Base-by-base conservation (phyloP, 2,797 vertebrate species). In the Merluccius polli region DNA sequence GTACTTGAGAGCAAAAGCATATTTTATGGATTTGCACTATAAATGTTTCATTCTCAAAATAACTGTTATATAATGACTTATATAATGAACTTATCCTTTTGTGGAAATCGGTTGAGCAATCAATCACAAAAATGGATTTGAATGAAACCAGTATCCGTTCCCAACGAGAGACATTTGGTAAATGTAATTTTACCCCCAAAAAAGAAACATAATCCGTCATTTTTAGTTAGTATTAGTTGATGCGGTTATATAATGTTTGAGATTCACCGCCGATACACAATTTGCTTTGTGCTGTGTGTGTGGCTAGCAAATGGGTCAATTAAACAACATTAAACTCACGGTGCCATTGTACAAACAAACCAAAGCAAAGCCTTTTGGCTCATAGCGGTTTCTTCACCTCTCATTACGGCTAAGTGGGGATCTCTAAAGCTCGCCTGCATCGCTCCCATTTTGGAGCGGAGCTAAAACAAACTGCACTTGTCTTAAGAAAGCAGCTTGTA, bases 291-390 rank as follows among this genome's bases (percentile, higher is more conserved):
- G 48, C 36, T 82, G 77, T 31, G 44, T 70, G 75, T 74, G n/a
- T 72, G 72, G n/a, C n/a, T n/a, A n/a, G n/a, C n/a, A n/a, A n/a
- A n/a, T n/a, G n/a, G n/a, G n/a, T n/a, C n/a, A n/a, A n/a, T n/a
- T n/a, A n/a, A n/a, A n/a, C n/a, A n/a, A n/a, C n/a, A n/a, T n/a
- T n/a, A n/a, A n/a, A n/a, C n/a, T n/a, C n/a, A n/a, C n/a, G n/a
- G n/a, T n/a, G n/a, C n/a, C n/a, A n/a, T n/a, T 74, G 75, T 74
- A 77, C 52, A 78, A 79, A 84, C 77, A 83, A 82, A 84, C 69
- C 59, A 63, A n/a, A n/a, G n/a, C n/a, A n/a, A n/a, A n/a, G n/a
- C n/a, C n/a, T n/a, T n/a, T n/a, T n/a, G n/a, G n/a, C n/a, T n/a
- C n/a, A n/a, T n/a, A n/a, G n/a, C n/a, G n/a, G n/a, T n/a, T n/a